Conservation (phyloP, 1,140 invertebrate genomes). For the Anagrus nilaparvatae region DNA sequence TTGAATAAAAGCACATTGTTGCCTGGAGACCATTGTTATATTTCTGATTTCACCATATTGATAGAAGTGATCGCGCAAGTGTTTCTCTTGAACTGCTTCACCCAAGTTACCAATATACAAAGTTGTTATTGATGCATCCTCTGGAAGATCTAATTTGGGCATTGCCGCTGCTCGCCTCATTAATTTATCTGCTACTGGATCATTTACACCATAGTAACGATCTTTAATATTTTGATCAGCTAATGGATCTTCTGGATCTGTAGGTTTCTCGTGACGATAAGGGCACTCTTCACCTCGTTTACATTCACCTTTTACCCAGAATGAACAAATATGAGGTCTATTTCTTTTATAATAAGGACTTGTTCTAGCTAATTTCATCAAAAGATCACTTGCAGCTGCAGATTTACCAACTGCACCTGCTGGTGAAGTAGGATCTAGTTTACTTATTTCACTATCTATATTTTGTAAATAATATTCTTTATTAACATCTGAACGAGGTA, state of each 20-base stretch:
- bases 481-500: slow-evolving; percentile 96
- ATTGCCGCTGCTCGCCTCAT: slow-evolving; percentile 86
- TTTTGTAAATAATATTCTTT: slow-evolving; percentile 99
- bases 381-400: slow-evolving; percentile 74
- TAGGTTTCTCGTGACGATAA: slow-evolving; percentile 97
- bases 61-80: slow-evolving; percentile 89
- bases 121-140: slow-evolving; percentile 93
- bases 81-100: slow-evolving; percentile 80
- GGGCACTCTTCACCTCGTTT: slow-evolving; percentile 98
- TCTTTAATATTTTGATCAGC: slow-evolving; percentile 99
- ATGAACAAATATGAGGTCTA: slow-evolving; percentile 97
- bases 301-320: slow-evolving; percentile 99
- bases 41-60: slow-evolving; percentile 98
- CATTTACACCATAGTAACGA: slow-evolving; percentile 95
- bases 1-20: slow-evolving; percentile 97
- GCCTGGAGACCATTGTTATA: slow-evolving; percentile 81
- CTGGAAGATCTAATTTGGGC: slow-evolving; percentile 89
- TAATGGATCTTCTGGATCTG: slow-evolving; percentile 97
- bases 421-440: slow-evolving; percentile 51
- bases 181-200: slow-evolving; percentile 97
- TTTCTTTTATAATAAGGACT: slow-evolving; percentile 99
- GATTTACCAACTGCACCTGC: slow-evolving; percentile 60
- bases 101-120: slow-evolving; percentile 92
- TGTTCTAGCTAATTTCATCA: slow-evolving; percentile 90
- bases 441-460: slow-evolving; percentile 66